These are phyloP conservation scores for Bibio marci DNA, from an alignment of 2,888 invertebrate genomes.

Conservation along the genomic window DNA sequence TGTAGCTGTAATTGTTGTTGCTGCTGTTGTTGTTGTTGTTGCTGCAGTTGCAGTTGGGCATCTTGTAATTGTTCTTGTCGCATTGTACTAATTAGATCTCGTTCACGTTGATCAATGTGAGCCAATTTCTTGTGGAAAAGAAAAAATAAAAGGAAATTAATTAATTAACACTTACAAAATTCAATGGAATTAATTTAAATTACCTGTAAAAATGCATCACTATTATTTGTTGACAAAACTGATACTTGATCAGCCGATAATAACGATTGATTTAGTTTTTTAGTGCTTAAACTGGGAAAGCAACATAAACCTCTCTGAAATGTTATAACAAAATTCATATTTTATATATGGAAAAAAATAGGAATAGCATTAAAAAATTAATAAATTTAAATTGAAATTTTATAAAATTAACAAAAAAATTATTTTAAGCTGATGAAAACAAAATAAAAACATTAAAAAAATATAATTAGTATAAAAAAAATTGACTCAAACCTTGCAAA, in stretches of 20 bases:
- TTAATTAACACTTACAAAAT: too few relatives aligned
- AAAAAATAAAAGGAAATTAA: too few relatives aligned
- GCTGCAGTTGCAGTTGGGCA: constrained; percentile 5
- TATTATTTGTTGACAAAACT: constrained; percentile 14
- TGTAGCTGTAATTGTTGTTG: neutral
- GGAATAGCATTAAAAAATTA: constrained; percentile 6
- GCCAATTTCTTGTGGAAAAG: constrained; percentile 9
- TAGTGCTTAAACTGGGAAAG: constrained; percentile 13
- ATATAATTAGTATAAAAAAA: too few relatives aligned
- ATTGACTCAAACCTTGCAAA: too few relatives aligned
- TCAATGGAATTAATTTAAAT: too few relatives aligned
- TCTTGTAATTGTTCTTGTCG: constrained; percentile 9
- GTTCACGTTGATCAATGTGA: constrained; percentile 12
- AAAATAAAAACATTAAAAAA: too few relatives aligned
- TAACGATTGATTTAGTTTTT: constrained; percentile 12
- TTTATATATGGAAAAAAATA: too few relatives aligned
- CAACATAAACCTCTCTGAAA: constrained; percentile 14
- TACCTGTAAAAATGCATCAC: constrained; percentile 14
- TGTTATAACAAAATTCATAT: too few relatives aligned
- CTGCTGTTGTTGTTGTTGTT: too few relatives aligned
- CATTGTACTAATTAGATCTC: constrained; percentile 2
- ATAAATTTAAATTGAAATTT: neutral
- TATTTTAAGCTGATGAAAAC: too few relatives aligned
- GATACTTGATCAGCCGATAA: constrained; percentile 14
- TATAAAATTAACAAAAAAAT: too few relatives aligned